Conservation (phyloP, 1,140 invertebrate species). For the Drosophila auraria region DNA sequence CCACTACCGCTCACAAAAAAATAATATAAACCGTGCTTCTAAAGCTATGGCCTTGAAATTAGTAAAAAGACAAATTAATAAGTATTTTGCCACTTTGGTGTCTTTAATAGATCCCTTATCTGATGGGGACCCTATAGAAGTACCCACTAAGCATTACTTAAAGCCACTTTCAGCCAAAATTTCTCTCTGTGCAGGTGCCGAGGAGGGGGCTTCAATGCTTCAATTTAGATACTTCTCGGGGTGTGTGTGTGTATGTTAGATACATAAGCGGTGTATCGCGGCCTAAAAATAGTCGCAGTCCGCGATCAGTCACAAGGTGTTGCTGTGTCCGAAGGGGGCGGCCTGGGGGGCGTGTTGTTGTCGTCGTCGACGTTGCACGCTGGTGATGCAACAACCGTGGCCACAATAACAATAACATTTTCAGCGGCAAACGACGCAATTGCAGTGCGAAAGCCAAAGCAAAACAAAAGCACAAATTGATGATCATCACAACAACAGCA, state of each 20-base stretch:
- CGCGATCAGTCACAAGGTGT: slow-evolving; percentile 46
- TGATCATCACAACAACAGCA: slow-evolving; percentile 11
- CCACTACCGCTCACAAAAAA: too few relatives aligned
- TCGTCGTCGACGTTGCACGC: slow-evolving; percentile 52
- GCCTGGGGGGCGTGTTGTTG: slow-evolving; percentile 43
- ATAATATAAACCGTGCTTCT: too few relatives aligned
- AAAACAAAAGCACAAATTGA: slow-evolving; percentile 65
- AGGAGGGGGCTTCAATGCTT: slow-evolving; percentile 6
- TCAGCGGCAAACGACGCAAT: slow-evolving; percentile 55
- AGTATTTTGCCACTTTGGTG: too few relatives aligned
- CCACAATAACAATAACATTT: slow-evolving; percentile 34
- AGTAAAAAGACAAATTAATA: too few relatives aligned
- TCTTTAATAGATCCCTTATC: too few relatives aligned
- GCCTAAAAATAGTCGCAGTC: slow-evolving; percentile 67
- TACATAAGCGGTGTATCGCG: slow-evolving; percentile 13
- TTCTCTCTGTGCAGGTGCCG: slow-evolving; percentile 22
- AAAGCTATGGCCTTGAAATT: too few relatives aligned
- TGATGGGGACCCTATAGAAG: too few relatives aligned
- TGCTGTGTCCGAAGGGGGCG: background rate
- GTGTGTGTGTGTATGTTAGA: background rate
- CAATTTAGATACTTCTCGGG: slow-evolving; percentile 25
- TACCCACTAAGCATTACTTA: too few relatives aligned
- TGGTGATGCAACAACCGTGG: slow-evolving; percentile 74
- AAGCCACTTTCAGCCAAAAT: background rate
- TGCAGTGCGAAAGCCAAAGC: slow-evolving; percentile 70